A percentile compares a stretch with the other conserved stretches of the same genome.
Conservation (phyloP, 2,888 invertebrate species). For the Volucella bombylans region DNA sequence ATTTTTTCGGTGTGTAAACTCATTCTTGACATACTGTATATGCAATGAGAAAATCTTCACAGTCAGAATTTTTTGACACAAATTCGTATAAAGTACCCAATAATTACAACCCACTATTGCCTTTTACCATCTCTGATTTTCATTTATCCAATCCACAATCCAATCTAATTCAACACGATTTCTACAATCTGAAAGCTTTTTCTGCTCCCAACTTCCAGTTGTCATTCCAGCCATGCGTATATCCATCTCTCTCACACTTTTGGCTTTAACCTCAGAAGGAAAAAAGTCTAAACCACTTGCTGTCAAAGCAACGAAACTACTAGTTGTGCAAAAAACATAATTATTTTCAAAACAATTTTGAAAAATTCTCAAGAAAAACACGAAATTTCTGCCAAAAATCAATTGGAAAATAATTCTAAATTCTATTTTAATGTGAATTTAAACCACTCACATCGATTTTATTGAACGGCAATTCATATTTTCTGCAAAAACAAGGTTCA, state of each 20-base stretch:
- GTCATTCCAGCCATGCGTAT: slow-evolving; percentile 24
- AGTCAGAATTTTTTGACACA: not conserved
- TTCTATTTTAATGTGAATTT: slow-evolving; percentile 31
- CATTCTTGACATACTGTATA: no score
- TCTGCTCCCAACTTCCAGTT: slow-evolving; percentile 42
- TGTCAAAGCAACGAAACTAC: slow-evolving; percentile 49
- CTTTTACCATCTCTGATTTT: slow-evolving; percentile 21
- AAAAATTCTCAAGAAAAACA: not conserved
- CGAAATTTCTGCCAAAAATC: not conserved
- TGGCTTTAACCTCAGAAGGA: not conserved
- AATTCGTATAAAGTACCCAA: not conserved
- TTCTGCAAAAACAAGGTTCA: not conserved
- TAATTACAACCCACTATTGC: not conserved
- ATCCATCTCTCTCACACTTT: slow-evolving; percentile 39
- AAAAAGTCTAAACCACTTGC: slow-evolving; percentile 53
- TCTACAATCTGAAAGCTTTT: slow-evolving; percentile 39
- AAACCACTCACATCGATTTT: not conserved
- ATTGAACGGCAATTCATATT: slow-evolving; percentile 10
- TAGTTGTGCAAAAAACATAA: slow-evolving; percentile 30
- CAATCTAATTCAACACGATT: slow-evolving; percentile 1
- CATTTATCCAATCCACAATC: not conserved
- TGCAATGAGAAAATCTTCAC: no score
- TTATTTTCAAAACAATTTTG: slow-evolving; percentile 25
- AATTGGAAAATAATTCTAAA: not conserved
- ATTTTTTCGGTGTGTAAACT: no score